Base-by-base conservation (phyloP, 2,888 invertebrate species). In the Ormyrus thymus region DNA sequence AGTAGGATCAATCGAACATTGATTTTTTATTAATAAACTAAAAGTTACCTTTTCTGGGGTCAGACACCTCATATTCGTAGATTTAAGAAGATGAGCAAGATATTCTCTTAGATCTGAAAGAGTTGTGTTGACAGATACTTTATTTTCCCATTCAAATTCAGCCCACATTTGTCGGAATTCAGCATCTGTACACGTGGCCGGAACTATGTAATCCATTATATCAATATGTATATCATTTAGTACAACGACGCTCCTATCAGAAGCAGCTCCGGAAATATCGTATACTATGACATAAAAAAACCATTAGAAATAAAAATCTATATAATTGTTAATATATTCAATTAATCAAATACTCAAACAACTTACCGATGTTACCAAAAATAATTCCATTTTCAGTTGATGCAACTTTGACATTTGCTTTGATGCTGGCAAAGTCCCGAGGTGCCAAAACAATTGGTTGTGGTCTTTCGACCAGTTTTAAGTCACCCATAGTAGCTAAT, bases 81-180 rank as follows among this genome's bases (percentile, higher is more conserved):
- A 97, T 83, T 95, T 95, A 76, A 99, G 92, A 71, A 99, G 92
- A 88, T 98, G 98, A 81, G 95, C 94, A 75, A 99, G 92, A 91
- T 98, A 99, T 83, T 97, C 97, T 83, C 96, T 94, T 77, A 99
- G 92, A 89, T 98, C 98, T 0, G 96, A 96, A 83, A 99, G 94
- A 69, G 95, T 95, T 0, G 99, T 99, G 90, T 97, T 97, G 1
- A 99, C 98, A 0, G 97, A 95, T 59, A 97, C 98, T 93, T 99
- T 99, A 91, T 99, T 99, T 92, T 99, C 99, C 99, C 99, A 99
- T 91, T 99, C 99, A 91, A 99, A 99, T 92, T 99, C 99, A 3
- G 98, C 97, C 99, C 99, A 99, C 99, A 99, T 99, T 91, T 97
- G 95, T 7, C 99, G 92, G 93, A 99, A 99, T 91, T 99, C 99